Base-by-base conservation (phyloP, 1,140 invertebrate genomes). In the Oryctes rhinoceros region DNA sequence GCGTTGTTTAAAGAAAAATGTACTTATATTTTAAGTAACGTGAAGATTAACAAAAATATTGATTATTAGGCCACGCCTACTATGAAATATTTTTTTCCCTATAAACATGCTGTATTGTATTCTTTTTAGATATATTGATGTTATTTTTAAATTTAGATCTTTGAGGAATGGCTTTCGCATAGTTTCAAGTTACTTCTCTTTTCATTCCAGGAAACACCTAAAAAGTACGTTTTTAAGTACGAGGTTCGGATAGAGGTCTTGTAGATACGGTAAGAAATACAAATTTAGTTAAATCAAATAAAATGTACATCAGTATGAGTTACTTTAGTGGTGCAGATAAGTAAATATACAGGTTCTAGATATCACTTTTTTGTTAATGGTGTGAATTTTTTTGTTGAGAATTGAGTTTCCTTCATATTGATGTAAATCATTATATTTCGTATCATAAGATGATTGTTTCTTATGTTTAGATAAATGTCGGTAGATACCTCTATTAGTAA, bases 241-340 rank as follows among this genome's bases (percentile, higher is more conserved):
- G 18, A 67, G 18, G 65, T 67, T 24, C 20, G 13, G 13, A 24
- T 67, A 4, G 65, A 11, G 6, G 65, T 67, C 65, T 67, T 67
- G 65, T 67, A 67, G 20, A 67, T 30, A 67, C 65, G 65, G 65
- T 67, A 67, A 67, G 65, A 35, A 67, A 67, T 67, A 67, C 65
- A 67, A 67, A 20, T 67, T 67, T 67, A 67, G 65, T 67, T 67
- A 67, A 67, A 67, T 67, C 65, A 35, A 67, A 67, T 67, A 67
- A 67, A 67, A 67, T 67, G 65, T 67, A 67, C 65, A 67, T 67
- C 65, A 67, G 65, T 67, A 67, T 67, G 65, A 67, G 65, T 67
- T 35, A 30, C 10, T 67, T 67, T 62, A 62, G 53, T 62, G 53
- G 20, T 20, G 20, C 53, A 62, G 20, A n/a, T 20, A 62, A 18